Conservation (phyloP, 1,140 invertebrate species). For the Psilanteris sp. region DNA sequence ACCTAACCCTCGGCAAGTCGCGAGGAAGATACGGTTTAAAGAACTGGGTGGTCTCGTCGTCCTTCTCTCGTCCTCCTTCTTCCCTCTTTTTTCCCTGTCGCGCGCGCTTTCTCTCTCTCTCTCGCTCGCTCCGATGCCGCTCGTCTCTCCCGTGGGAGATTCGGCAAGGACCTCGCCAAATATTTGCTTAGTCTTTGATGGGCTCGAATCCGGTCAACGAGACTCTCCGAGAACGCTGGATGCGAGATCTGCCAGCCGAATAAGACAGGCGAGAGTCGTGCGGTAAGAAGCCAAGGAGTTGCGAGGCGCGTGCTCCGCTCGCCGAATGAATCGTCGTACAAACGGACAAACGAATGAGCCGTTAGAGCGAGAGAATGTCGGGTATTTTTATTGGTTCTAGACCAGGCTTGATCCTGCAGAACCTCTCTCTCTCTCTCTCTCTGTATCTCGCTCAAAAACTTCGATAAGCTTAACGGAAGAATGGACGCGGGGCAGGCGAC, state of each 20-base stretch:
- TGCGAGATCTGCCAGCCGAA: slow-evolving; percentile 22
- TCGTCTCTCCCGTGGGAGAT: slow-evolving; percentile 59
- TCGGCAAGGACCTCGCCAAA: slow-evolving; percentile 75
- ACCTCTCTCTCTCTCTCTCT: slow-evolving; percentile 49
- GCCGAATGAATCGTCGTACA: slow-evolving; percentile 61
- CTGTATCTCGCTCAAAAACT: slow-evolving; percentile 54
- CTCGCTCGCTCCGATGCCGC: slow-evolving; percentile 9
- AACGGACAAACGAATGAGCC: slow-evolving; percentile 72
- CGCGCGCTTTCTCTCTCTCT: no score
- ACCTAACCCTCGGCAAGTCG: slow-evolving; percentile 49
- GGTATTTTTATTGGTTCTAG: slow-evolving; percentile 76
- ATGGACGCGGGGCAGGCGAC: slow-evolving; percentile 54
- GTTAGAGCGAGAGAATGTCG: slow-evolving; percentile 74
- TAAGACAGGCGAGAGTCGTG: slow-evolving; percentile 44
- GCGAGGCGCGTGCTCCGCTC: slow-evolving; percentile 62
- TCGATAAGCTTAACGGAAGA: slow-evolving; percentile 66
- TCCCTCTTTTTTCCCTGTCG: slow-evolving; percentile 12
- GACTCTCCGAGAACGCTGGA: slow-evolving; percentile 7
- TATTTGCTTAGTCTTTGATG: slow-evolving; percentile 75
- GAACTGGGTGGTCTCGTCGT: slow-evolving; percentile 56
- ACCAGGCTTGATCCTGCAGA: slow-evolving; percentile 50
- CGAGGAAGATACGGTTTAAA: slow-evolving; percentile 67
- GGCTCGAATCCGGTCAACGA: slow-evolving; percentile 53
- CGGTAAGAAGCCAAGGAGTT: slow-evolving; percentile 62
- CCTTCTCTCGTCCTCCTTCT: slow-evolving; percentile 17